Conservation (phyloP, 2,113 vertebrate genomes). For the Bos taurus region DNA sequence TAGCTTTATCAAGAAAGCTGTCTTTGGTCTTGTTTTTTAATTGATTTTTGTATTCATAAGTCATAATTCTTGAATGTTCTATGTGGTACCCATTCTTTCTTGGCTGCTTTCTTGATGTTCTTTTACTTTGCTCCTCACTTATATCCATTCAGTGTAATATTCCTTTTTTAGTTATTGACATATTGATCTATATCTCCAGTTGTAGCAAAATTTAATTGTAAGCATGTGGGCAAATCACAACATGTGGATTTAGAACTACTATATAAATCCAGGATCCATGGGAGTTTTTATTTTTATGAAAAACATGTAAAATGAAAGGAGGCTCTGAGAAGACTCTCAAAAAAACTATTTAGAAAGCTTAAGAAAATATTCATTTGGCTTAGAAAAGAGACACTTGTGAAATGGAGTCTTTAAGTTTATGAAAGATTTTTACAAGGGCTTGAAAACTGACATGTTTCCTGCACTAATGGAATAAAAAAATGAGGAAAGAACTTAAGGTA, state of each 20-base stretch:
- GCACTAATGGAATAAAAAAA: background rate
- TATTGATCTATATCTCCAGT: background rate
- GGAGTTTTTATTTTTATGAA: background rate
- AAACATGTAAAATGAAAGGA: background rate
- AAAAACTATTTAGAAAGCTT: background rate
- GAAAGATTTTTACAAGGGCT: background rate
- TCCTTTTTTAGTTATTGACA: background rate
- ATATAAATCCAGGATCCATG: background rate
- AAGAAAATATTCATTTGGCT: background rate
- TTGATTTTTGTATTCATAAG: background rate
- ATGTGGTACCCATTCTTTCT: background rate
- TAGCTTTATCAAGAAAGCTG: background rate
- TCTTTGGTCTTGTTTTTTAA: background rate
- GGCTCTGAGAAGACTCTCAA: background rate
- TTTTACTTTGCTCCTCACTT: background rate
- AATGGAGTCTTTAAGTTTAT: background rate
- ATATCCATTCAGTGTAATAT: background rate
- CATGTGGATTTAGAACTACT: background rate
- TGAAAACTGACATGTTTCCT: background rate
- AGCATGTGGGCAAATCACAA: background rate
- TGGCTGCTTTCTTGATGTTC: background rate
- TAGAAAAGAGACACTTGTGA: background rate
- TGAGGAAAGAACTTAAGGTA: background rate
- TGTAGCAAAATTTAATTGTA: constrained; percentile 4
- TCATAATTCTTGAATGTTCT: background rate